Evolutionary conservation across 2,888 invertebrate genomes (phyloP).

Genomic region (Entomobrya multifasciata): DNA sequence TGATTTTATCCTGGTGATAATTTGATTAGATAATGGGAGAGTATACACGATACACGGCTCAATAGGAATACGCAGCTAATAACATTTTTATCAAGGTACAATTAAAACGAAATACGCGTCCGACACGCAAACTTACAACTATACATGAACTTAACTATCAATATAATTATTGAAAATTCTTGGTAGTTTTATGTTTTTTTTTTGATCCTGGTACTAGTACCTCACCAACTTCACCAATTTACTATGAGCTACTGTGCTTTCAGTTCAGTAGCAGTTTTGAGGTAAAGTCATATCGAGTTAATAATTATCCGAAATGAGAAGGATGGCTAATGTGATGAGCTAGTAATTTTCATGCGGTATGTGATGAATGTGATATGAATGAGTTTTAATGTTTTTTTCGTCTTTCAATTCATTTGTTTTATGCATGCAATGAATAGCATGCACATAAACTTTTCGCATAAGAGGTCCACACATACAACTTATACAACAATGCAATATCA

Average conservation of each 20-base stretch:
- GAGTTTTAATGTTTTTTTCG: conserved; percentile 13
- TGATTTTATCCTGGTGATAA: conserved; percentile 57
- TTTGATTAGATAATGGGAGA: conserved; percentile 57
- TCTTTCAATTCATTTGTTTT: conserved; percentile 31
- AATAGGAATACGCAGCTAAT: background rate
- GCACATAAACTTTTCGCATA: background rate
- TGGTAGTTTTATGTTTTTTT: background rate
- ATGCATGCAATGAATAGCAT: conserved; percentile 12
- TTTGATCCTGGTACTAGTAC: too few relatives aligned
- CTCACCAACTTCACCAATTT: background rate
- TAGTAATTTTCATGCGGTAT: conserved; percentile 56
- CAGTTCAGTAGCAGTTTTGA: background rate
- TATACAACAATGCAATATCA: conserved; percentile 17
- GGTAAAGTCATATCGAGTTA: conserved; percentile 20
- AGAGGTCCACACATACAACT: background rate
- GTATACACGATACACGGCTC: background rate
- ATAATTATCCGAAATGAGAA: conserved; percentile 35
- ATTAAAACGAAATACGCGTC: conserved; percentile 11
- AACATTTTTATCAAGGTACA: conserved; percentile 33
- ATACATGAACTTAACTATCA: conserved; percentile 18
- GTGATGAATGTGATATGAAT: conserved; percentile 52
- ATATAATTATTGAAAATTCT: background rate
- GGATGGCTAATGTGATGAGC: too few relatives aligned
- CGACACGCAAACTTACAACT: conserved; percentile 41
- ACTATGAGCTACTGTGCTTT: background rate